Conservation (phyloP, 2,797 vertebrate species). For the Acanthopagrus latus region DNA sequence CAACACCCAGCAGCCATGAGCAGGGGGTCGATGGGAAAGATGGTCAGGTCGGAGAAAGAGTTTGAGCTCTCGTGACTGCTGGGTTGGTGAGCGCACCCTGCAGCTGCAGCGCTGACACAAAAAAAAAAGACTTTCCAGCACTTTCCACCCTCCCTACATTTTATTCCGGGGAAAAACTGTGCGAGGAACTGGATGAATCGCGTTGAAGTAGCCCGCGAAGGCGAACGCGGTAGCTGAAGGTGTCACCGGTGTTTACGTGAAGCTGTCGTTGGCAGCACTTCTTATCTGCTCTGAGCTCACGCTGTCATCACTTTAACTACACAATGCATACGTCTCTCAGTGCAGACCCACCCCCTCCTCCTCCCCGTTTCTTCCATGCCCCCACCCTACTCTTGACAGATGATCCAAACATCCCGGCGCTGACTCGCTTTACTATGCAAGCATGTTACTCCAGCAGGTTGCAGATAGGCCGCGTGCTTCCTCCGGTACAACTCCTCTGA, state of each 20-base stretch:
- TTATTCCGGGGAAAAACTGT: slow-evolving; percentile 33
- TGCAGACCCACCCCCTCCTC: slow-evolving; percentile 32
- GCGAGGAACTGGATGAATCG: slow-evolving; percentile 26
- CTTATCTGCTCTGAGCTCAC: slow-evolving; percentile 65
- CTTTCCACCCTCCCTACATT: slow-evolving; percentile 29
- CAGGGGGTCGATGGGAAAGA: slow-evolving; percentile 66
- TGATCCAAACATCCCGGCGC: slow-evolving; percentile 63
- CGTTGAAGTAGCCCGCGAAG: slow-evolving; percentile 29
- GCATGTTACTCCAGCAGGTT: slow-evolving; percentile 58
- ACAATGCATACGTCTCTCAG: slow-evolving; percentile 36
- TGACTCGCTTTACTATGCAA: slow-evolving; percentile 46
- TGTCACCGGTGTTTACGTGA: slow-evolving; percentile 66
- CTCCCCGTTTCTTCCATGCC: slow-evolving; percentile 24
- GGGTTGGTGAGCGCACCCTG: slow-evolving; percentile 64
- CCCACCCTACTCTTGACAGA: slow-evolving; percentile 65
- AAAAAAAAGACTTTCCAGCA: slow-evolving; percentile 50
- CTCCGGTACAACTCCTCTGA: slow-evolving; percentile 24
- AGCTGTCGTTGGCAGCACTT: slow-evolving; percentile 66
- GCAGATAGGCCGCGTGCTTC: slow-evolving; percentile 59
- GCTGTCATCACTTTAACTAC: slow-evolving; percentile 63
- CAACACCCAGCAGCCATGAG: slow-evolving; percentile 79
- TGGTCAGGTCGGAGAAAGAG: slow-evolving; percentile 62
- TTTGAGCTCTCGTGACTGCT: slow-evolving; percentile 58
- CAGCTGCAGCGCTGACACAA: slow-evolving; percentile 57
- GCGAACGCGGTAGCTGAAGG: slow-evolving; percentile 68